Conservation (phyloP, 2,888 invertebrate species). For the Latrodectus hesperus region DNA sequence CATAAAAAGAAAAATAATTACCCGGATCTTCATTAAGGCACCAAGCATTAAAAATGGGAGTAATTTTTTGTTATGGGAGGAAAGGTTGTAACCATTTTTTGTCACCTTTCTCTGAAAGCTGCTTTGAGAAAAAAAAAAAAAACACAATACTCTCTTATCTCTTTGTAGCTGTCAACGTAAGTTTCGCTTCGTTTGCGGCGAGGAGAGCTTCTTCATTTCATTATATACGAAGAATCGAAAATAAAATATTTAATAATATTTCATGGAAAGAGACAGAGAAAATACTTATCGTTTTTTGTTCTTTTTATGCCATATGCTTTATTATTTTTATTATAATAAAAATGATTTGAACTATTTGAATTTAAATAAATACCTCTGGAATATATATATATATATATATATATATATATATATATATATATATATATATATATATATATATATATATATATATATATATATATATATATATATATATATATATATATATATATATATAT, state of each 20-base stretch:
- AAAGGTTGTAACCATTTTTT: neutral
- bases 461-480: too few species aligned
- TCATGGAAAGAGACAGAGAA: too few species aligned
- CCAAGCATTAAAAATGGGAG: neutral
- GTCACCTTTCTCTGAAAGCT: neutral
- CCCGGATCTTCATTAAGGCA: conserved; percentile 18
- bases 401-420: too few species aligned
- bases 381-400: too few species aligned
- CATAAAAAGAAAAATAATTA: neutral
- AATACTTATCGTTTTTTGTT: too few species aligned
- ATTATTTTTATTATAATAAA: too few species aligned
- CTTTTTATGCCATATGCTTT: too few species aligned
- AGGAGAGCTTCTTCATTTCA: neutral
- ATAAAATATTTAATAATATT: neutral
- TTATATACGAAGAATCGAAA: neutral
- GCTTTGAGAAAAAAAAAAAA: conserved; percentile 22
- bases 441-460: too few species aligned
- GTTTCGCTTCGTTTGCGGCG: conserved; percentile 14
- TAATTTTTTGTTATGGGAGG: neutral
- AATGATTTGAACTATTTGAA: too few species aligned
- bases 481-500: too few species aligned
- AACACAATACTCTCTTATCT: conserved; percentile 16
- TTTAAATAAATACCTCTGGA: too few species aligned
- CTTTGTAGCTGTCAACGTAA: conserved; percentile 18
- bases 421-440: too few species aligned